Evolutionary conservation across 2,797 vertebrate species (phyloP).

Genomic region (Scolopax rusticola): DNA sequence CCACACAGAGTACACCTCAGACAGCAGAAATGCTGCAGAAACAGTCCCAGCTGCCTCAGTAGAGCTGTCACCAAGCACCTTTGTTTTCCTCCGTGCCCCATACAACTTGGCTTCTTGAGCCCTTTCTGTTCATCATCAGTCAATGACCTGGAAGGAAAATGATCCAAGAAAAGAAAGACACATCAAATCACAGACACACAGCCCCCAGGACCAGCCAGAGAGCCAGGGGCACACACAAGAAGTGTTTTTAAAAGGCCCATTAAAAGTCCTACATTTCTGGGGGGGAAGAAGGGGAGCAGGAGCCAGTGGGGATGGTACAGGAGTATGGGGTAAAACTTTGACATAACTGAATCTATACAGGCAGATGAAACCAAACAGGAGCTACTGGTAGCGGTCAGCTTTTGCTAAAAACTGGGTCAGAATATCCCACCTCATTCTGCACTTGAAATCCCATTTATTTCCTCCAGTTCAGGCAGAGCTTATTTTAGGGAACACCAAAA

Average conservation of each 20-base stretch:
- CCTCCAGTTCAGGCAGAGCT: background rate
- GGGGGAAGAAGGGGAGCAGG: background rate
- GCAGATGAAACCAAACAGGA: background rate
- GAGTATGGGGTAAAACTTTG: background rate
- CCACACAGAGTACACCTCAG: background rate
- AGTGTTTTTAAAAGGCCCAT: background rate
- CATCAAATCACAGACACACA: background rate
- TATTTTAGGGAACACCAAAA: background rate
- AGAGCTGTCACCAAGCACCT: background rate
- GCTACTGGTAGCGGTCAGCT: background rate
- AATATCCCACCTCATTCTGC: background rate
- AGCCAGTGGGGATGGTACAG: background rate
- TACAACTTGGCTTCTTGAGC: background rate
- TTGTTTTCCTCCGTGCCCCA: background rate
- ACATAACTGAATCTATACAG: background rate
- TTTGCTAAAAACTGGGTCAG: background rate
- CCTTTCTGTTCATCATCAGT: background rate
- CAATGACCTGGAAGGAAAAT: background rate
- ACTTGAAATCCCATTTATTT: background rate
- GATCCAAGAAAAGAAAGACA: fast-evolving
- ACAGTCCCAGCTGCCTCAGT: background rate
- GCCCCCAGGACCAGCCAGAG: background rate
- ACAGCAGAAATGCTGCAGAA: background rate
- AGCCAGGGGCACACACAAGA: background rate
- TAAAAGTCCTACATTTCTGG: background rate